Conservation (phyloP, 2,888 invertebrate species). For the Acronicta alni region DNA sequence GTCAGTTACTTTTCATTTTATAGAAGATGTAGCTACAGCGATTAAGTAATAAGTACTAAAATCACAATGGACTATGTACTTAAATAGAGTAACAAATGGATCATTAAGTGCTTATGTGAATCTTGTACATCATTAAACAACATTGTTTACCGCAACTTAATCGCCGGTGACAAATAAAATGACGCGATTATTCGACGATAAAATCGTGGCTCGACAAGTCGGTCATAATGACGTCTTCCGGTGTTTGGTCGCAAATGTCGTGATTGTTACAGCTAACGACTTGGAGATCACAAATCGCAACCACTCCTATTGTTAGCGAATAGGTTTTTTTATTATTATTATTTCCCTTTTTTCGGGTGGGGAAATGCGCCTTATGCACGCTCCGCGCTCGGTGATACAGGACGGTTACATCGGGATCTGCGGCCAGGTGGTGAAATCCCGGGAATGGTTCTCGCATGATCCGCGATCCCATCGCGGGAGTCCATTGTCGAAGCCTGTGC, state of each 20-base stretch:
- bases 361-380: too few species aligned
- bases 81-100: constrained; percentile 54
- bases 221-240: constrained; percentile 37
- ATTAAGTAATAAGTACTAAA: not conserved
- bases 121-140: not conserved
- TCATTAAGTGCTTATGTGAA: not conserved
- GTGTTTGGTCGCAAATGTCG: constrained; percentile 21
- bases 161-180: constrained; percentile 1
- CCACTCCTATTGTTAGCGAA: constrained; percentile 3
- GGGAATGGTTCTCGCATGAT: too few species aligned
- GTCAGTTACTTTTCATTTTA: too few species aligned
- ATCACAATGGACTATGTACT: not conserved
- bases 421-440: too few species aligned
- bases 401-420: too few species aligned
- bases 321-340: not conserved
- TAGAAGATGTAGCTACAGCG: too few species aligned
- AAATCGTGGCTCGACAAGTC: constrained; percentile 17
- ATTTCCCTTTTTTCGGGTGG: too few species aligned
- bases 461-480: too few species aligned
- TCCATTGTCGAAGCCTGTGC: too few species aligned
- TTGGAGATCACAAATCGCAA: constrained; percentile 3
- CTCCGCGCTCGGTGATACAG: too few species aligned
- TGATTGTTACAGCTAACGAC: constrained; percentile 17
- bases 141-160: constrained; percentile 17
- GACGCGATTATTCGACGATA: constrained; percentile 12